These are phyloP conservation scores for Acromyrmex charruanus DNA, from an alignment of 1,140 invertebrate genomes.

Conservation along the genomic window DNA sequence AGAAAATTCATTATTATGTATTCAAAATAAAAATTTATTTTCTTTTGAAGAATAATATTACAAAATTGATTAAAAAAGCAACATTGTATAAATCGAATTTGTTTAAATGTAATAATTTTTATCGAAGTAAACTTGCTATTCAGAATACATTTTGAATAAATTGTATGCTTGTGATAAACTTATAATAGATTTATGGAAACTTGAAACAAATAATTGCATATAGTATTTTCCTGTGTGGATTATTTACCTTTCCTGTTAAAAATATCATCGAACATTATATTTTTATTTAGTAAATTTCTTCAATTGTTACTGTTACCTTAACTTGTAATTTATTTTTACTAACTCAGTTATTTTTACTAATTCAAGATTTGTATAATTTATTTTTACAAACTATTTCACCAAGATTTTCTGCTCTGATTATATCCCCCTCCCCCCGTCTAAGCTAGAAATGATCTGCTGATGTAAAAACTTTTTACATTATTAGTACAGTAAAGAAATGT, in stretches of 20 bases:
- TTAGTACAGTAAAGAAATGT: neutral
- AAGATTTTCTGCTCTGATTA: neutral
- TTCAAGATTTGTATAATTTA: neutral
- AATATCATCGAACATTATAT: neutral
- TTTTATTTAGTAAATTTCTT: neutral
- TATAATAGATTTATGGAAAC: too few relatives aligned
- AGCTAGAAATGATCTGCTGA: neutral
- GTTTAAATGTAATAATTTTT: too few relatives aligned
- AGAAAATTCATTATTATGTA: too few relatives aligned
- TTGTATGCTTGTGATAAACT: too few relatives aligned
- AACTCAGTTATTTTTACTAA: neutral
- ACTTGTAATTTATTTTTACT: neutral
- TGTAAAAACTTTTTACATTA: slow-evolving; percentile 22
- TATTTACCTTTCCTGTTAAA: slow-evolving; percentile 1
- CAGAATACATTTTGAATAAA: too few relatives aligned
- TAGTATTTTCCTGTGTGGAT: too few relatives aligned
- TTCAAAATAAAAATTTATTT: too few relatives aligned
- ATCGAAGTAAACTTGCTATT: too few relatives aligned
- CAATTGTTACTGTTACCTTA: neutral
- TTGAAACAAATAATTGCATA: too few relatives aligned
- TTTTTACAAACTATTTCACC: neutral
- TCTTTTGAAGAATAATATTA: too few relatives aligned
- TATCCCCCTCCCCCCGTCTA: neutral
- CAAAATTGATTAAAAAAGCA: too few relatives aligned
- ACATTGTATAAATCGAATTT: too few relatives aligned